phyloP scores from a whole-genome alignment of 2,888 invertebrate genomes.

The Stenurella melanura region DNA sequence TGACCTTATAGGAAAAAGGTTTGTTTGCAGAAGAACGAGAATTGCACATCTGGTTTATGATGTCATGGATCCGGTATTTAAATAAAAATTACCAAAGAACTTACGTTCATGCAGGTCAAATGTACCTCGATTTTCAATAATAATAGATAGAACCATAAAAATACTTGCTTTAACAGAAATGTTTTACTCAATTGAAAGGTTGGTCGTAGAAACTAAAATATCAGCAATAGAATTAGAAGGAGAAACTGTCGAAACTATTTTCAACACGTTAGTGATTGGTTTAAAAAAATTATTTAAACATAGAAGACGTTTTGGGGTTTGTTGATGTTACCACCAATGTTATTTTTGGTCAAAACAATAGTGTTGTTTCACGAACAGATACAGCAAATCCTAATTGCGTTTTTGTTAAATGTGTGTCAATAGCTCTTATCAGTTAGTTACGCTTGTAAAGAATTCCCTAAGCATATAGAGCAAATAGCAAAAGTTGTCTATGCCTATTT shows the following conservation, averaged over 20 bases:
- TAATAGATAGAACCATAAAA: constrained; percentile 17
- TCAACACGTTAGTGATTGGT: constrained; percentile 5
- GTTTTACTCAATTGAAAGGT: constrained; percentile 8
- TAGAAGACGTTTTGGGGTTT: constrained; percentile 19
- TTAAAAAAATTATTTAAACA: constrained; percentile 25
- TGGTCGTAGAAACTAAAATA: constrained; percentile 24
- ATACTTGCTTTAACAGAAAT: constrained; percentile 7
- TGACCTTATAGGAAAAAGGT: constrained; percentile 23
- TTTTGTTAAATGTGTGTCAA: constrained; percentile 27
- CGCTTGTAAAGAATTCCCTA: constrained; percentile 10
- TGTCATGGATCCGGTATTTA: constrained; percentile 25
- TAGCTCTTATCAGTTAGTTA: not conserved
- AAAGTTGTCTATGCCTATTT: not conserved
- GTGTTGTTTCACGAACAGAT: constrained; percentile 14
- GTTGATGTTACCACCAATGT: constrained; percentile 26
- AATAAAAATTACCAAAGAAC: constrained; percentile 11
- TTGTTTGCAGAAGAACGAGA: constrained; percentile 25
- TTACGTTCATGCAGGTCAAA: not conserved
- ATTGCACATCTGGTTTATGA: constrained; percentile 21
- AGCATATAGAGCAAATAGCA: not conserved
- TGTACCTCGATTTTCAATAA: constrained; percentile 27
- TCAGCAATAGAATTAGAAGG: constrained; percentile 13
- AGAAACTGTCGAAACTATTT: constrained; percentile 21
- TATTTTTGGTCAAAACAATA: constrained; percentile 28
- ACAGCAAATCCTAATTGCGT: constrained; percentile 20